These are phyloP conservation scores for Pontoporia blainvillei DNA, from an alignment of 2,113 vertebrate species.

Conservation along the genomic window DNA sequence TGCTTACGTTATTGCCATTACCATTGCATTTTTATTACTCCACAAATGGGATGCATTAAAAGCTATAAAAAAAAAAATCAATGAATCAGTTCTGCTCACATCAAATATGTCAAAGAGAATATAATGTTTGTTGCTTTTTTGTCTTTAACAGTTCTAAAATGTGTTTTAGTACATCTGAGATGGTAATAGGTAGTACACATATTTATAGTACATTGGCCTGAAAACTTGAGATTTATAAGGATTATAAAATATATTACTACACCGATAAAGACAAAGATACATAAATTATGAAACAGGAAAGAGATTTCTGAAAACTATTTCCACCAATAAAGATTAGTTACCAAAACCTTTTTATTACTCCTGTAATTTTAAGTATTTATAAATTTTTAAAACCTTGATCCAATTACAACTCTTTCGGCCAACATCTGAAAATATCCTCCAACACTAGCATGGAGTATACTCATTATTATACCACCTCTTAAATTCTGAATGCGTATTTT, in stretches of 20 bases:
- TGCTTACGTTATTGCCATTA: background rate
- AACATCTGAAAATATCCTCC: conserved; percentile 13
- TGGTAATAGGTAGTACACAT: conserved; percentile 42
- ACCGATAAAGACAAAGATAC: background rate
- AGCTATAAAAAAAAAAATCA: conserved; percentile 45
- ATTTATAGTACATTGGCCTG: conserved; percentile 39
- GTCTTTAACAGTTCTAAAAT: conserved; percentile 65
- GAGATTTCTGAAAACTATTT: background rate
- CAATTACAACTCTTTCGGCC: background rate
- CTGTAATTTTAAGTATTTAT: background rate
- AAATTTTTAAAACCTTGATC: background rate
- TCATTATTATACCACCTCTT: background rate
- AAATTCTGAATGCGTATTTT: background rate
- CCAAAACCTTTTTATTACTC: background rate
- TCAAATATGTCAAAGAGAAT: conserved; percentile 61
- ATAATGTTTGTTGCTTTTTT: conserved; percentile 30
- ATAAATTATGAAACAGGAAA: background rate
- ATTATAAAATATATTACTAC: background rate
- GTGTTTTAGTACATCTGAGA: conserved; percentile 52
- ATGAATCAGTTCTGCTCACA: conserved; percentile 63
- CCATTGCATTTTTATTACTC: background rate
- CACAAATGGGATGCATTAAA: conserved; percentile 57
- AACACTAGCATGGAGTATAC: background rate
- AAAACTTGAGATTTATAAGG: conserved; percentile 37
- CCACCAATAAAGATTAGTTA: background rate